These are phyloP conservation scores for Ricordea florida DNA, from an alignment of 92 coral and sea anemone species.

Conservation along the genomic window DNA sequence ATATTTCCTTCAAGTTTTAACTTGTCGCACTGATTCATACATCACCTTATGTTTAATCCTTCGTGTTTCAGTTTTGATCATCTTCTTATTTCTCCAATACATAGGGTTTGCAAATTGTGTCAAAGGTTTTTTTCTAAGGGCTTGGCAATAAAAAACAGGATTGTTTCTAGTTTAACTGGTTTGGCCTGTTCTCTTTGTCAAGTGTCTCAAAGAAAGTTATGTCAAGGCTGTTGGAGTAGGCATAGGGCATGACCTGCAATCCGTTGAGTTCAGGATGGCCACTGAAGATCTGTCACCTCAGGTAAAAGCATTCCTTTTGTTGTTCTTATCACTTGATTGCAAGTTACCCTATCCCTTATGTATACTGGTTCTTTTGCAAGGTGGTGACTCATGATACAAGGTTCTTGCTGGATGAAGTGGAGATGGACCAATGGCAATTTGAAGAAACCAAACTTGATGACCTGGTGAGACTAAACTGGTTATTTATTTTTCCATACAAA, in stretches of 20 bases:
- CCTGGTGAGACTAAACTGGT: constrained; percentile 38
- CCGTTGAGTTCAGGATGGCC: constrained; percentile 73
- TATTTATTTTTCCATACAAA: background rate
- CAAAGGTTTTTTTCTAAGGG: too few species aligned
- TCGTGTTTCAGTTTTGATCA: too few species aligned
- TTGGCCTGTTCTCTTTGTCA: background rate
- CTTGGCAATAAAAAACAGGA: too few species aligned
- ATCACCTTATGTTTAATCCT: too few species aligned
- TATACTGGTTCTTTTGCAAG: constrained; percentile 17
- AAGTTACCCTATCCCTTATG: background rate
- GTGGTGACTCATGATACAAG: constrained; percentile 70
- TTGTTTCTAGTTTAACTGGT: too few species aligned
- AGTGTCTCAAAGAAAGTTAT: constrained; percentile 98
- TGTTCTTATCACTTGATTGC: background rate
- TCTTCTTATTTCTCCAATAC: too few species aligned
- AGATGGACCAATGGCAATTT: constrained; percentile 73
- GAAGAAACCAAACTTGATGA: constrained; percentile 91
- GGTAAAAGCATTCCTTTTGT: constrained; percentile 31
- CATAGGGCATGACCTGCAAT: constrained; percentile 91
- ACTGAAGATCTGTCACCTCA: constrained; percentile 64
- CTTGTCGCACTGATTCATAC: too few species aligned
- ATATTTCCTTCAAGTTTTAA: too few species aligned
- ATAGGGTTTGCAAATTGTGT: too few species aligned
- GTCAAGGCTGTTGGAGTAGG: constrained; percentile 99
- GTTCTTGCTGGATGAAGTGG: constrained; percentile 58